Conservation (phyloP, 2,797 vertebrate genomes). For the Urosaurus nigricauda region DNA sequence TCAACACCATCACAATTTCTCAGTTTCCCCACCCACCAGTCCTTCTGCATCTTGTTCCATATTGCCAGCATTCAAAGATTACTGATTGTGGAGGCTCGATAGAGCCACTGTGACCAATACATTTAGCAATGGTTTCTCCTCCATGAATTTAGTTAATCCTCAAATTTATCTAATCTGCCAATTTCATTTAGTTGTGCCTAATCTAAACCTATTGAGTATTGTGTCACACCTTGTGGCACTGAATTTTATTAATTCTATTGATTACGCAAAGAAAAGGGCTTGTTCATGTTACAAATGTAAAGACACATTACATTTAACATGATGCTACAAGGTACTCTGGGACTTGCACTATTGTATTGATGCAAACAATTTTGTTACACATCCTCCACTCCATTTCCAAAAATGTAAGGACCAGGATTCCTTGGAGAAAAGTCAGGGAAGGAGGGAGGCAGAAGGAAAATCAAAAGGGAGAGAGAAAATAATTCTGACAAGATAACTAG, state of each 20-base stretch:
- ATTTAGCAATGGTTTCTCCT: not conserved
- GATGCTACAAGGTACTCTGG: not conserved
- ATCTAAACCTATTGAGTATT: too few relatives aligned
- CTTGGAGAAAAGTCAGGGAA: rapidly evolving
- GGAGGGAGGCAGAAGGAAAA: not conserved
- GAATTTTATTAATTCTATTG: not conserved
- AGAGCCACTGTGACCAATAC: not conserved
- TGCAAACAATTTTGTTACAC: not conserved
- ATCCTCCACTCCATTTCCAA: not conserved
- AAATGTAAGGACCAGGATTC: not conserved
- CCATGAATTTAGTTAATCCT: not conserved
- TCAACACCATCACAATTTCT: not conserved
- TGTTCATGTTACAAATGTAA: not conserved
- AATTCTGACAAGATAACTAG: not conserved
- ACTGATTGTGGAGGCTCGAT: not conserved
- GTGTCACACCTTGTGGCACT: not conserved
- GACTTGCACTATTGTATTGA: too few relatives aligned
- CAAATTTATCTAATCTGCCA: not conserved
- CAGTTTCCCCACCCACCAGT: not conserved
- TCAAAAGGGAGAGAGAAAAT: constrained; percentile 3
- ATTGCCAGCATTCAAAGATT: too few relatives aligned
- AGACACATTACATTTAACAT: not conserved
- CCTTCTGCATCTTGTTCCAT: too few relatives aligned
- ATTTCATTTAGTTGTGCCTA: too few relatives aligned
- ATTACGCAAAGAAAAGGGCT: not conserved